Evolutionary conservation across 1,140 invertebrate genomes (phyloP).

Genomic region (Drosophila littoralis): DNA sequence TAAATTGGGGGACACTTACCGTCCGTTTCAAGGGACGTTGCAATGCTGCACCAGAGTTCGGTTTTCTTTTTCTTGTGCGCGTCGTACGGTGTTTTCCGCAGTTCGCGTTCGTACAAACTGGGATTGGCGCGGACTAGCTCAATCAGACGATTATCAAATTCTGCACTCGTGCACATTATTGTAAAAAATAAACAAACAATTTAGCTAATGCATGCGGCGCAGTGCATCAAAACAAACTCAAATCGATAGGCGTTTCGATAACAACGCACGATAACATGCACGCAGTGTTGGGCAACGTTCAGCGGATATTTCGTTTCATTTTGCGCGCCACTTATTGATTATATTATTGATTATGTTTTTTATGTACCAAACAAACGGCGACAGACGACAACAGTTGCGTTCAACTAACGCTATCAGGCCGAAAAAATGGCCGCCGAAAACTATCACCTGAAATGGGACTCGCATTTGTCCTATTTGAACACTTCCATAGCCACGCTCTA

Average conservation of each 20-base stretch:
- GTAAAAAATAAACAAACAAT: constrained; percentile 14
- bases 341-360: constrained; percentile 57
- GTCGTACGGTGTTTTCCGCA: constrained; percentile 61
- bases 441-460: constrained; percentile 94
- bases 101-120: constrained; percentile 50
- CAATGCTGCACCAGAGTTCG: constrained; percentile 73
- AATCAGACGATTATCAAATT: constrained; percentile 64
- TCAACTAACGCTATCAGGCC: constrained; percentile 34
- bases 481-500: constrained; percentile 91
- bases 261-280: too few relatives aligned
- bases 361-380: neutral
- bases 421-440: constrained; percentile 87
- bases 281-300: constrained; percentile 20
- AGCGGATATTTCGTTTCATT: neutral
- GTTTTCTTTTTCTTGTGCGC: constrained; percentile 40
- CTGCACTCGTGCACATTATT: constrained; percentile 29
- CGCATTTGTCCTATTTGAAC: constrained; percentile 91
- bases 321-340: constrained; percentile 66
- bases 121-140: constrained; percentile 68
- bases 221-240: constrained; percentile 38
- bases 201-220: neutral
- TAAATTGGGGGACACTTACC: constrained; percentile 40
- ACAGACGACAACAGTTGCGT: constrained; percentile 20
- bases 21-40: constrained; percentile 59
- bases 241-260: constrained; percentile 22